These are phyloP conservation scores for Trachurus trachurus DNA, from an alignment of 2,797 vertebrate species.

Conservation along the genomic window DNA sequence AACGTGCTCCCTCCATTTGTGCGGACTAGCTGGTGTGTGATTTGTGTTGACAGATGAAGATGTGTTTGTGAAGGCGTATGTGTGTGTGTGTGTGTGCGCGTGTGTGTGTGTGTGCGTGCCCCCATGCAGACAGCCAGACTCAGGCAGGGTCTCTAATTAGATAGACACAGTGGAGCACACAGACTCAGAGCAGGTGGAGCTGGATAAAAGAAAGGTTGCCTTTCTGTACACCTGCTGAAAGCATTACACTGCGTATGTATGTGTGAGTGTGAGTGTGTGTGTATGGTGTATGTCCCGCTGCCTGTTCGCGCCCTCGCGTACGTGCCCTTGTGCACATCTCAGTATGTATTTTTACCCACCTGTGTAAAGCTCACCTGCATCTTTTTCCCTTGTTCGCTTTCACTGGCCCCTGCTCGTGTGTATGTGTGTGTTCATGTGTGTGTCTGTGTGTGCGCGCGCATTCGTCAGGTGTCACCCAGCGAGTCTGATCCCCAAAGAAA, in stretches of 20 bases:
- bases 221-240: conserved; percentile 67
- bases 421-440: conserved; percentile 11
- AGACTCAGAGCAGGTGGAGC: conserved; percentile 58
- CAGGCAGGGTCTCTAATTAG: conserved; percentile 75
- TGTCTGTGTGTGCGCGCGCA: neutral
- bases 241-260: conserved; percentile 35
- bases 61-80: conserved; percentile 35
- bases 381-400: conserved; percentile 64
- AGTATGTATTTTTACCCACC: conserved; percentile 63
- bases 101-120: conserved; percentile 15
- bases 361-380: conserved; percentile 57
- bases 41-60: conserved; percentile 61
- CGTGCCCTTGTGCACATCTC: conserved; percentile 43
- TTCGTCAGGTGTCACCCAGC: conserved; percentile 81
- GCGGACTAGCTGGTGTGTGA: conserved; percentile 59
- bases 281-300: conserved; percentile 4
- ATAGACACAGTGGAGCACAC: conserved; percentile 71
- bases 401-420: conserved; percentile 20
- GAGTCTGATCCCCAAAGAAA: conserved; percentile 75
- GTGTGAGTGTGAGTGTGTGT: conserved; percentile 3
- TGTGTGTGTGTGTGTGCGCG: neutral
- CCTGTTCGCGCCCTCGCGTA: conserved; percentile 32
- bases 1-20: conserved; percentile 62
- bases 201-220: conserved; percentile 73
- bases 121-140: conserved; percentile 61